Conservation (phyloP, 2,113 vertebrate genomes). For the Mellivora capensis region DNA sequence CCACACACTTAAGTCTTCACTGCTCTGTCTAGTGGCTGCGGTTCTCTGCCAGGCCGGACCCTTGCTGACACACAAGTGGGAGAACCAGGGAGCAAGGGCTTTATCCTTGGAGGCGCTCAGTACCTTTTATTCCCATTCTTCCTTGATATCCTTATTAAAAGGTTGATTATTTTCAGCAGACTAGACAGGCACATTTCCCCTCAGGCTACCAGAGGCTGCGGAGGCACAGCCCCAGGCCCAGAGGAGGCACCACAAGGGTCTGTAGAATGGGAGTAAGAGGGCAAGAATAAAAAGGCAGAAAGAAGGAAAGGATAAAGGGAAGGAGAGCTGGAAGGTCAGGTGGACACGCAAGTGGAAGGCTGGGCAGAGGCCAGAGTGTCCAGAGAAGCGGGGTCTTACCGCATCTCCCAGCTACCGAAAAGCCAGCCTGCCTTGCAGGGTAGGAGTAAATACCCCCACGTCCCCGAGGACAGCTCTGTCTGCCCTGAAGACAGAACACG, state of each 20-base stretch:
- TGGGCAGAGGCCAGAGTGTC: neutral
- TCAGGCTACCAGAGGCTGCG: slow-evolving; percentile 8
- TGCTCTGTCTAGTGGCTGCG: neutral
- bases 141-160: slow-evolving; percentile 16
- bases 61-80: neutral
- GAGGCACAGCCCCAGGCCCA: neutral
- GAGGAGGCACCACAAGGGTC: neutral
- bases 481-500: neutral
- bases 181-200: neutral
- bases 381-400: neutral
- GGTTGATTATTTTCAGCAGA: neutral
- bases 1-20: neutral
- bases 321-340: neutral
- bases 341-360: neutral
- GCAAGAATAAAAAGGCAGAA: neutral
- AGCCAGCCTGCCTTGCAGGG: neutral
- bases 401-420: neutral
- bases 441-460: neutral
- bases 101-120: neutral
- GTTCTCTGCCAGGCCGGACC: neutral
- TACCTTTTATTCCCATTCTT: neutral
- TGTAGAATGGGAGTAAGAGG: neutral
- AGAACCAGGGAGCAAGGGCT: neutral
- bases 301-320: neutral
- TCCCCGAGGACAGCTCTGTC: neutral